These are phyloP conservation scores for Diorhabda elongata DNA, from an alignment of 1,140 invertebrate species.

Conservation along the genomic window DNA sequence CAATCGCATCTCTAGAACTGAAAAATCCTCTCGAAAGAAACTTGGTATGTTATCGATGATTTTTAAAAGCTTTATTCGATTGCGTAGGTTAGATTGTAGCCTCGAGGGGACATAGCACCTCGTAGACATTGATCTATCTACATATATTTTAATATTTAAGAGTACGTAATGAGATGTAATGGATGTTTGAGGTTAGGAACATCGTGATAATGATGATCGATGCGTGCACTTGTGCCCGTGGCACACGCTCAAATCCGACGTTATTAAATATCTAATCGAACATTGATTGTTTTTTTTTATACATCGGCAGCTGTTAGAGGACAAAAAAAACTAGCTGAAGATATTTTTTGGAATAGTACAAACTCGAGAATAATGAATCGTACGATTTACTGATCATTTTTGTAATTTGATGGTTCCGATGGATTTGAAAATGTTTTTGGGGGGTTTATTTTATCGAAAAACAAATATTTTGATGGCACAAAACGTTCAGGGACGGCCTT, in stretches of 20 bases:
- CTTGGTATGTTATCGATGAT: too few species aligned
- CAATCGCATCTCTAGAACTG: too few species aligned
- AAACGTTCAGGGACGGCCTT: too few species aligned
- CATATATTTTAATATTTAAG: not conserved
- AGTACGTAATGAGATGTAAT: conserved; percentile 2
- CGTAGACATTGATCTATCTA: not conserved
- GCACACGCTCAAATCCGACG: not conserved
- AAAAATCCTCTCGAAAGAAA: too few species aligned
- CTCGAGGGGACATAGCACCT: not conserved
- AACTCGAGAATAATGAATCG: too few species aligned
- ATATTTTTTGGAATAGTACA: too few species aligned
- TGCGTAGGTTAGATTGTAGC: not conserved
- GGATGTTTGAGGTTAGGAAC: not conserved
- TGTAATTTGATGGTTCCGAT: too few species aligned
- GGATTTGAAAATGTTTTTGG: too few species aligned
- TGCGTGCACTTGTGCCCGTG: conserved; percentile 1
- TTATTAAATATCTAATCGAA: not conserved
- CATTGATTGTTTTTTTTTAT: not conserved
- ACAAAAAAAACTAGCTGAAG: too few species aligned
- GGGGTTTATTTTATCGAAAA: too few species aligned
- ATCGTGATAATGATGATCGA: not conserved
- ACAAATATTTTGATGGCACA: too few species aligned
- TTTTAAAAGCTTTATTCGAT: not conserved
- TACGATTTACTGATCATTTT: too few species aligned
- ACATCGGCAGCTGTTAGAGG: not conserved